These are phyloP conservation scores for Phyllostomus hastatus DNA, from an alignment of 2,113 vertebrate species.

Conservation along the genomic window DNA sequence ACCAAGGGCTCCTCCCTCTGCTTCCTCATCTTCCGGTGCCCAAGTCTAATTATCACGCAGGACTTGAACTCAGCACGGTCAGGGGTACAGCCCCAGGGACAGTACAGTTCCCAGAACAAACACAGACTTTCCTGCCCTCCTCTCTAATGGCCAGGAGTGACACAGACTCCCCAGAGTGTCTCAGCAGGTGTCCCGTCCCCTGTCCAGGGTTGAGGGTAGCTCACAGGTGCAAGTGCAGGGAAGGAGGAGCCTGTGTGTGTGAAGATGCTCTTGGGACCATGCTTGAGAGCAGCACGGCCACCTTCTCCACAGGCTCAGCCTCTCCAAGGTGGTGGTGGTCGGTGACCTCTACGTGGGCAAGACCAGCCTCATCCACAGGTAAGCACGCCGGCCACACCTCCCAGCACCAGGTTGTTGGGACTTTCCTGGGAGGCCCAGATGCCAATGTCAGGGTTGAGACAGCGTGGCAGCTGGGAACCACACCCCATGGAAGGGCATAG, in stretches of 20 bases:
- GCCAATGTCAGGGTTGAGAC: background rate
- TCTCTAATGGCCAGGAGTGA: background rate
- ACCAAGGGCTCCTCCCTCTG: background rate
- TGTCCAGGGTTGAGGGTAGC: background rate
- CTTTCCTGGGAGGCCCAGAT: background rate
- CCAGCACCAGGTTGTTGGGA: background rate
- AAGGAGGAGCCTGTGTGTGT: too few relatives aligned
- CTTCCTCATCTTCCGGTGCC: background rate
- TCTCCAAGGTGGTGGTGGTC: constrained; percentile 93
- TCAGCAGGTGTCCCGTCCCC: background rate
- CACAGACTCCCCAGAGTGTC: background rate
- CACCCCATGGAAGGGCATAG: background rate
- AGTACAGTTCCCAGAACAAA: background rate
- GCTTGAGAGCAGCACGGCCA: accelerated
- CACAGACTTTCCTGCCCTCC: background rate
- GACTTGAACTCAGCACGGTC: background rate
- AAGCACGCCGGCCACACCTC: accelerated
- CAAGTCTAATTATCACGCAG: background rate
- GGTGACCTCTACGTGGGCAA: constrained; percentile 94
- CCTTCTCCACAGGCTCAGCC: constrained; percentile 82
- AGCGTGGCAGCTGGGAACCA: background rate
- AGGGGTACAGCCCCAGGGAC: background rate
- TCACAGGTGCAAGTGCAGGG: background rate
- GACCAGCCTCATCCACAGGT: constrained; percentile 95
- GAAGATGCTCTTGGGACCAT: background rate